Base-by-base conservation (phyloP, 1,140 invertebrate species). In the Drosophila ercepeae region DNA sequence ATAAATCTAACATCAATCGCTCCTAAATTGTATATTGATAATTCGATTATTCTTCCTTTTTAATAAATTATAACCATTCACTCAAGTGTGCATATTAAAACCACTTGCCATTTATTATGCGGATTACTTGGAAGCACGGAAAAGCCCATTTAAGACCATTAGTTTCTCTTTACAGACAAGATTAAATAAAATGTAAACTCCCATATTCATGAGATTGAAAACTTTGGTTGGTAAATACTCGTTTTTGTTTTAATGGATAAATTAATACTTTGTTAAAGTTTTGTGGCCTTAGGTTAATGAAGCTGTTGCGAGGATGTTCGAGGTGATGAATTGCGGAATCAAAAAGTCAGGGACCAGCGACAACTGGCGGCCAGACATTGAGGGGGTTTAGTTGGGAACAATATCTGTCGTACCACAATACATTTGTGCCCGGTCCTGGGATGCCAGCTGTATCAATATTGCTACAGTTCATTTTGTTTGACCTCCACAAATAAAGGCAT, bases 391-490 rank as follows among this genome's bases (percentile, higher is more conserved):
- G 11, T 4, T 2, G 36, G 59, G 29, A 11, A 44, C 25, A 60
- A 34, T 41, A 25, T 25, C 48, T 27, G 32, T 65, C 29, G 67
- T 46, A 48, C 45, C 61, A 74, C 72, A 86, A 81, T 86, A 75
- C 81, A 57, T 81, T 86, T 86, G 76, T 81, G 55, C 69, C 39
- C 39, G 58, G 61, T 42, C 48, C 82, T 61, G 42, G 54, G 72
- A 72, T 82, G 83, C 67, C 82, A 88, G 82, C 78, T 88, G 82
- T 82, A 88, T 78, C 82, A 88, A 88, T 78, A 88, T 88, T 88
- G 82, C 78, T 89, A 68, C 77, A 88, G 82, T 89, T 88, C 78
- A 88, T 82, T 88, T 88, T 88, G 83, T 88, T 88, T 82, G 74
- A 67, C 70, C 82, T 63, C 42, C 13, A 68, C 82, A 88, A 88